phyloP scores from a whole-genome alignment of 2,113 vertebrate genomes.

The Pagrus major region DNA sequence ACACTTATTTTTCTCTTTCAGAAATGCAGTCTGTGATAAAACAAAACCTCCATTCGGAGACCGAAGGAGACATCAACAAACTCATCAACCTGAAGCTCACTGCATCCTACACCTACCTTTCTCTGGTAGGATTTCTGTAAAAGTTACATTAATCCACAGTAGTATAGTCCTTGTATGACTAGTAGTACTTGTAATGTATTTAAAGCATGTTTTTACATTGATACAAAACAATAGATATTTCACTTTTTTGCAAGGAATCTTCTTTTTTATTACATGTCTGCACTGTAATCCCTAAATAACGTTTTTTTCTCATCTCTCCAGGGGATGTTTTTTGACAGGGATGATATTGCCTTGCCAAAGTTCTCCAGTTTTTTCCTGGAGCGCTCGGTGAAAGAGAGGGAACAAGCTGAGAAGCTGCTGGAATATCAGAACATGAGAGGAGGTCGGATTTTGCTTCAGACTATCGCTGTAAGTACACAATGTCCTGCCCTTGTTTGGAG shows the following conservation, averaged over 20 bases:
- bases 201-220: background rate
- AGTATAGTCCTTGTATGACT: background rate
- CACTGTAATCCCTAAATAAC: background rate
- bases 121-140: conserved; percentile 68
- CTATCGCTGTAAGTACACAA: conserved; percentile 68
- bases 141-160: background rate
- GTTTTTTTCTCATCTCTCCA: conserved; percentile 17
- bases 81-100: conserved; percentile 81
- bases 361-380: conserved; percentile 83
- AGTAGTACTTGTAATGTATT: background rate
- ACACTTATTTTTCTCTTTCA: conserved; percentile 8
- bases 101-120: conserved; percentile 81
- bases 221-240: background rate
- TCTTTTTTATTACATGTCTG: background rate
- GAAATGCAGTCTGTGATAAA: conserved; percentile 82
- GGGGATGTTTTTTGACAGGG: conserved; percentile 86
- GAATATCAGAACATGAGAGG: conserved; percentile 84
- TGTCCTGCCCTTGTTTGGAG: background rate
- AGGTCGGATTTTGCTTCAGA: conserved; percentile 81
- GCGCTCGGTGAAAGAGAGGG: conserved; percentile 77
- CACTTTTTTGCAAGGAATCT: accelerated
- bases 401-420: conserved; percentile 81
- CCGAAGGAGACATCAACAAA: conserved; percentile 81
- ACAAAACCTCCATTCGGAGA: conserved; percentile 81
- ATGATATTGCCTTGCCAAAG: conserved; percentile 80